Base-by-base conservation (phyloP, 2,888 invertebrate genomes). In the Diaphora mendica region DNA sequence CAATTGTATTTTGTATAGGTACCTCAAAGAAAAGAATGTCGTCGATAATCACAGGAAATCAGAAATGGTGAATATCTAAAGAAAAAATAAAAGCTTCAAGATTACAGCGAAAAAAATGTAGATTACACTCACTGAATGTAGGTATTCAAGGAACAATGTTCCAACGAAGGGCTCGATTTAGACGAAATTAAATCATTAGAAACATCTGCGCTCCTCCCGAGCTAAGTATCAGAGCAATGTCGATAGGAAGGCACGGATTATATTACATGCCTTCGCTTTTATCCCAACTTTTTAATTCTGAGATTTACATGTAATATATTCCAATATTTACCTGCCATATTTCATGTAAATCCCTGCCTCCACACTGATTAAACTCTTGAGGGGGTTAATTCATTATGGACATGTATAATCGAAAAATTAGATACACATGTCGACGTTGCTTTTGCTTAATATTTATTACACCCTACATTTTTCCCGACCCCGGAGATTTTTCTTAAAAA, bases 401-500 rank as follows among this genome's bases (percentile, higher is more conserved):
- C 86, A 87, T 79, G 88, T 88, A 90, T 92, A 93, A 93, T 93
- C 89, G 84, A 89, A 84, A 88, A 91, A 95, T 95, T 95, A 89
- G 94, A 87, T 91, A 92, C 95, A 95, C 94, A 88, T 94, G 94
- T 94, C 94, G 88, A 90, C 92, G 85, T 85, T 83, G 89, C 89
- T 91, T 91, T 89, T 86, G 86, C 86, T 85, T 87, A 79, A 91
- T 91, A 94, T 95, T 95, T 95, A 95, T 94, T 88, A 91, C 85
- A 83, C 74, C 82, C 88, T 82, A 89, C 85, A 91, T 90, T 91
- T 94, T 94, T 91, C 91, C 79, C 89, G 86, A 88, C 87, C 86
- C 85, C 82, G 79, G 82, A 88, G 89, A 85, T 87, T 94, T 95
- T 95, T 93, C 93, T 90, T 90, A 89, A 93, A 91, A 94, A 93